These are phyloP conservation scores for Zalophus californianus DNA, from an alignment of 2,797 vertebrate species.

Conservation along the genomic window DNA sequence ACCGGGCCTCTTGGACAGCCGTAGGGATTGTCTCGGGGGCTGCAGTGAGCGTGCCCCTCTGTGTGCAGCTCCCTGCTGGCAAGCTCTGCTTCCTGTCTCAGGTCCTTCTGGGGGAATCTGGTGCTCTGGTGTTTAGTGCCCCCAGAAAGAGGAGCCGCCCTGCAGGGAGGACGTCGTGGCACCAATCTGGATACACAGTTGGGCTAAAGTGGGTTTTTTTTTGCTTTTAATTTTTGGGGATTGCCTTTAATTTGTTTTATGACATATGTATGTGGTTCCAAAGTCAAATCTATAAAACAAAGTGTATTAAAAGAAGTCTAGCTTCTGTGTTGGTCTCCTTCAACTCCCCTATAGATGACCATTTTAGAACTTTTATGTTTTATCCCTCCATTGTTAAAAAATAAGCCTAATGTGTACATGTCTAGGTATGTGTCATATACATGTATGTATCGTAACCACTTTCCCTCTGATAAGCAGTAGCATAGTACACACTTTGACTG, in stretches of 20 bases:
- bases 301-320: background rate
- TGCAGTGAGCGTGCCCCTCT: fast-evolving
- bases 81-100: background rate
- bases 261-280: background rate
- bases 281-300: background rate
- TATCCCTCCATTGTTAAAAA: background rate
- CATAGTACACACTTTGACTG: fast-evolving
- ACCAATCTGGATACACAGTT: background rate
- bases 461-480: background rate
- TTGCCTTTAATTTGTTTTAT: background rate
- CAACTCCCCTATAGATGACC: background rate
- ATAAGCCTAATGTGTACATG: fast-evolving
- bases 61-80: background rate
- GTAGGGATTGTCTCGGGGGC: too few relatives aligned
- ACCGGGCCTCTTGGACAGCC: fast-evolving
- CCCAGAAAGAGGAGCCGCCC: background rate
- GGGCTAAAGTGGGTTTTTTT: background rate
- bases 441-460: fast-evolving
- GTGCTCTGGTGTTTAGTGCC: fast-evolving
- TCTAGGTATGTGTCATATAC: background rate
- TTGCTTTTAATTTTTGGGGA: background rate
- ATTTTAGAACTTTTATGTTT: background rate
- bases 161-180: fast-evolving
- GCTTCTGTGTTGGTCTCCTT: background rate
- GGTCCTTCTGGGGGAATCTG: background rate